Evolutionary conservation across 2,113 vertebrate species (phyloP).

Genomic region (Brachypodius melanocephalos): DNA sequence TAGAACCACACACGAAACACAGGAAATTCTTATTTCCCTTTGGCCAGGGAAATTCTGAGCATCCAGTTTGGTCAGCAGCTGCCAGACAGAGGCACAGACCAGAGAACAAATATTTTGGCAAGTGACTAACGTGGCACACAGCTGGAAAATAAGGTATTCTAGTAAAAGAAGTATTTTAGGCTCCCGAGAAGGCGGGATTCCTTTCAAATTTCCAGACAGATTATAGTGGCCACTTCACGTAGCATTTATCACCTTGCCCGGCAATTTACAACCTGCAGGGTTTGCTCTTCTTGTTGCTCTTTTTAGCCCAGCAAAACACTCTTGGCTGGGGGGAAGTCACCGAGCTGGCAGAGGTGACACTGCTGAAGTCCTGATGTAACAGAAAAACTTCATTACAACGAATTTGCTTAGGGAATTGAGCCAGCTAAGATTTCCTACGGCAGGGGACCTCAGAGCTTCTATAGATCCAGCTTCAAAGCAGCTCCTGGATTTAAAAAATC

Average conservation of each 20-base stretch:
- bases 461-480: neutral
- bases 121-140: neutral
- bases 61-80: neutral
- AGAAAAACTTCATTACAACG: neutral
- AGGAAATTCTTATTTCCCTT: neutral
- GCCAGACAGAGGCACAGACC: neutral
- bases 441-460: neutral
- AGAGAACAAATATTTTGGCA: neutral
- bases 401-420: neutral
- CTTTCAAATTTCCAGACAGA: slow-evolving; percentile 5
- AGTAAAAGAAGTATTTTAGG: neutral
- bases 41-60: neutral
- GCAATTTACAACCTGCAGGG: neutral
- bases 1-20: accelerated
- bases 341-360: neutral
- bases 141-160: neutral
- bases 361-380: neutral
- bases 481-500: neutral
- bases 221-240: neutral
- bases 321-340: neutral
- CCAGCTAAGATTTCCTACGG: neutral
- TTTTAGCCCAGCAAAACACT: neutral
- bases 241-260: slow-evolving; percentile 9
- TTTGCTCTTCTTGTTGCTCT: neutral
- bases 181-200: neutral